phyloP scores from a whole-genome alignment of 2,113 vertebrate species.

The Dunckerocampus dactyliophorus region DNA sequence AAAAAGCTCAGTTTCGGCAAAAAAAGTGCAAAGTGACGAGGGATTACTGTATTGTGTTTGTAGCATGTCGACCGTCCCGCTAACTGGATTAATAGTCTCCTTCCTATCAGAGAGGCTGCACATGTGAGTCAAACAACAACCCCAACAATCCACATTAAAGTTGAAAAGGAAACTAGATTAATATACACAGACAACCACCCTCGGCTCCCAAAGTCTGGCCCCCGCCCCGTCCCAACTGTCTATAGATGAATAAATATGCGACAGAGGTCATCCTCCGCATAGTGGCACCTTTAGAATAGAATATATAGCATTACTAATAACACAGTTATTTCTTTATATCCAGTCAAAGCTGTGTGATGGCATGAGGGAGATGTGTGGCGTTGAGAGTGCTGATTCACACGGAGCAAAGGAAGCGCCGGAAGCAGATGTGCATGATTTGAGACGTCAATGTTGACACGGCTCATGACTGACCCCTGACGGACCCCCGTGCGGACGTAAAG shows the following conservation, averaged over 20 bases:
- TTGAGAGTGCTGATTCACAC: slow-evolving; percentile 58
- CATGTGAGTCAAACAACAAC: slow-evolving; percentile 55
- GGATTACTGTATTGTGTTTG: too few relatives aligned
- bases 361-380: slow-evolving; percentile 42
- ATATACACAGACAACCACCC: slow-evolving; percentile 64
- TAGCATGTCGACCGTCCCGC: slow-evolving; percentile 10
- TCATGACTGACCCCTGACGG: slow-evolving; percentile 57
- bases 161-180: slow-evolving; percentile 66
- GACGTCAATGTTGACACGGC: slow-evolving; percentile 61
- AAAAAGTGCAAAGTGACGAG: too few relatives aligned
- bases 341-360: slow-evolving; percentile 62
- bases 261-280: slow-evolving; percentile 65
- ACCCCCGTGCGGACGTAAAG: slow-evolving; percentile 30
- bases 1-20: too few relatives aligned
- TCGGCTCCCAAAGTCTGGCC: slow-evolving; percentile 41
- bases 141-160: slow-evolving; percentile 63
- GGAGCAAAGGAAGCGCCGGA: slow-evolving; percentile 51
- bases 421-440: slow-evolving; percentile 57
- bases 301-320: slow-evolving; percentile 58
- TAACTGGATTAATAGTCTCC: slow-evolving; percentile 12
- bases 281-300: slow-evolving; percentile 70
- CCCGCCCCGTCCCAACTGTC: slow-evolving; percentile 14
- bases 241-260: slow-evolving; percentile 62
- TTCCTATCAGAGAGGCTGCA: slow-evolving; percentile 36
- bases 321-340: slow-evolving; percentile 64